These are phyloP conservation scores for Sebastes itinus DNA, from an alignment of 2,797 vertebrate genomes.

Conservation along the genomic window DNA sequence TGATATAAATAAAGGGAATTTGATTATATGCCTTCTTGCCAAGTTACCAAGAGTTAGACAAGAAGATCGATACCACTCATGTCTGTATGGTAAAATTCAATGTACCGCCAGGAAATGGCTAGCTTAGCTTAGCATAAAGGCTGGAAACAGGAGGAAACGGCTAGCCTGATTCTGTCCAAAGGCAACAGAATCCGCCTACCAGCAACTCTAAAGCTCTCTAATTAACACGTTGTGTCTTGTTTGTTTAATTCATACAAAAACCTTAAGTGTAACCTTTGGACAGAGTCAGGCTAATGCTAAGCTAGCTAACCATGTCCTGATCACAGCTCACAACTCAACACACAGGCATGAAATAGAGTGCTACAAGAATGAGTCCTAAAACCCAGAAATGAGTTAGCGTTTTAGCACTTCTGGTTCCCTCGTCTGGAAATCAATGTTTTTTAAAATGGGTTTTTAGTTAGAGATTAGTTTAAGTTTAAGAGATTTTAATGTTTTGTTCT, in stretches of 20 bases:
- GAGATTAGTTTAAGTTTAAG: too few relatives aligned
- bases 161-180: neutral
- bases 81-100: neutral
- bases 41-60: neutral
- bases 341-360: neutral
- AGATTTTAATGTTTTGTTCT: too few relatives aligned
- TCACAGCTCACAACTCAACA: neutral
- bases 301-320: neutral
- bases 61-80: neutral
- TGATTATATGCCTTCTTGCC: neutral
- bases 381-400: too few relatives aligned
- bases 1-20: neutral
- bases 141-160: neutral
- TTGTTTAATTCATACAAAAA: neutral
- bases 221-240: neutral
- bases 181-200: too few relatives aligned
- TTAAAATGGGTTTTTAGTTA: too few relatives aligned
- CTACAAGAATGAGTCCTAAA: too few relatives aligned
- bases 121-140: neutral
- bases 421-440: too few relatives aligned
- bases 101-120: neutral
- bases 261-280: neutral
- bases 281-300: neutral
- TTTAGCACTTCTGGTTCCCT: too few relatives aligned
- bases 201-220: neutral